Evolutionary conservation across 2,113 vertebrate genomes (phyloP).

Genomic region (Callipepla californica): DNA sequence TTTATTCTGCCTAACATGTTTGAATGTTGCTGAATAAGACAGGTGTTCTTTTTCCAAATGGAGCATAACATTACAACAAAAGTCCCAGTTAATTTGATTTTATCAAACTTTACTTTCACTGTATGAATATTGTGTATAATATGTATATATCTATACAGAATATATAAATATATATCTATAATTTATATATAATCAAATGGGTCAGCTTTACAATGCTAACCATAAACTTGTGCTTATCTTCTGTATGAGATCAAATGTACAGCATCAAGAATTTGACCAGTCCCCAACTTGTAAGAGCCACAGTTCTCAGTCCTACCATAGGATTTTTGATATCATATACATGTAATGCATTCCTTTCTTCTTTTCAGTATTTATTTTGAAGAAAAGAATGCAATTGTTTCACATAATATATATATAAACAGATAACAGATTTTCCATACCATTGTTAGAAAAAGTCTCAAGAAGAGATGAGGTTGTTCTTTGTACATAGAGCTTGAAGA

Average conservation of each 20-base stretch:
- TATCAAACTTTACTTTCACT: slow-evolving; percentile 31
- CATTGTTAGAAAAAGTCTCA: slow-evolving; percentile 43
- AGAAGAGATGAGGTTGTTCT: slow-evolving; percentile 30
- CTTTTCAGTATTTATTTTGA: slow-evolving; percentile 21
- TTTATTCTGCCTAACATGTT: background rate
- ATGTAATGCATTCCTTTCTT: slow-evolving; percentile 24
- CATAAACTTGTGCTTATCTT: slow-evolving; percentile 70
- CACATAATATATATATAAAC: background rate
- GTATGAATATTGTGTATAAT: slow-evolving; percentile 41
- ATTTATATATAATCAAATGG: slow-evolving; percentile 53
- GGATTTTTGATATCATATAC: slow-evolving; percentile 17
- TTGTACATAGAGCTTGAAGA: slow-evolving; percentile 17
- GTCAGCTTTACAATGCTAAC: slow-evolving; percentile 59
- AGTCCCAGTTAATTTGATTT: slow-evolving; percentile 38
- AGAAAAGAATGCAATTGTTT: slow-evolving; percentile 23
- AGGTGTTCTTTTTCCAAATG: background rate
- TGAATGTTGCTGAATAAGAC: slow-evolving; percentile 4
- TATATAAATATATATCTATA: slow-evolving; percentile 75
- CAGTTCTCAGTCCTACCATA: background rate
- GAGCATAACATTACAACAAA: slow-evolving; percentile 9
- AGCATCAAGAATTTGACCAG: slow-evolving; percentile 46
- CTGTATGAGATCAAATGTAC: slow-evolving; percentile 59
- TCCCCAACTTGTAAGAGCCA: background rate
- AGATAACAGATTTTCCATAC: slow-evolving; percentile 33
- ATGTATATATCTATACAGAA: slow-evolving; percentile 51